A percentile compares a stretch with the other conserved stretches of the same genome.
Conservation (phyloP, 2,113 vertebrate species). For the Acrocephalus kingi region DNA sequence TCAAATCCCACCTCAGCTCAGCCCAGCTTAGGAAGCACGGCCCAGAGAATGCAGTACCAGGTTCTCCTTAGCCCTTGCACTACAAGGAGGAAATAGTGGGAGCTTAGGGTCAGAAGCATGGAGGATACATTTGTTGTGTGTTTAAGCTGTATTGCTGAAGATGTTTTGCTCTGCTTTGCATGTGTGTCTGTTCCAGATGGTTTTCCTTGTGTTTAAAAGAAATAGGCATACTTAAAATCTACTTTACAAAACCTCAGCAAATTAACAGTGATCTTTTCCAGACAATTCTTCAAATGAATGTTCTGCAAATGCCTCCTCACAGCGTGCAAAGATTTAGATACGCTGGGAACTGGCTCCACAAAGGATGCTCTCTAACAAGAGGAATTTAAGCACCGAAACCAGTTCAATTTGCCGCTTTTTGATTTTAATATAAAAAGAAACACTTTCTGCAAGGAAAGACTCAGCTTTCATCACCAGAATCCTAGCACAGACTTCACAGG, state of each 20-base stretch:
- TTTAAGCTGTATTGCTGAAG: conserved; percentile 17
- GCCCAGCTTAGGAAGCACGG: neutral
- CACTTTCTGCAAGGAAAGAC: neutral
- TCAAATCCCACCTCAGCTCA: neutral
- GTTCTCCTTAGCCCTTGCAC: neutral
- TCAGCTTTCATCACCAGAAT: neutral
- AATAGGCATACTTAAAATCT: neutral
- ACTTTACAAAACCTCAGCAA: conserved; percentile 37
- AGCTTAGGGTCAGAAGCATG: conserved; percentile 7
- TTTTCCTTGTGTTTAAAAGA: conserved; percentile 11
- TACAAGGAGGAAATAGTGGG: neutral
- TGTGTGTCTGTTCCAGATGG: neutral
- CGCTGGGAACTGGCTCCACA: neutral
- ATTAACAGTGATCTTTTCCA: conserved; percentile 51
- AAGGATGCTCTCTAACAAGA: conserved; percentile 35
- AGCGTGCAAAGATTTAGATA: conserved; percentile 34
- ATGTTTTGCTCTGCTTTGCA: conserved; percentile 16
- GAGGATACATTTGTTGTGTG: neutral
- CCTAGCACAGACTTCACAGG: neutral
- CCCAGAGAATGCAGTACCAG: neutral
- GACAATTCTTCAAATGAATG: conserved; percentile 43
- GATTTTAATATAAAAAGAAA: conserved; percentile 18
- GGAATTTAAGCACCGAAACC: conserved; percentile 22
- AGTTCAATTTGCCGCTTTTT: conserved; percentile 49
- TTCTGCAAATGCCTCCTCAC: conserved; percentile 23